Evolutionary conservation across 2,888 invertebrate species (phyloP).

Genomic region (Camptogramma bilineatum): DNA sequence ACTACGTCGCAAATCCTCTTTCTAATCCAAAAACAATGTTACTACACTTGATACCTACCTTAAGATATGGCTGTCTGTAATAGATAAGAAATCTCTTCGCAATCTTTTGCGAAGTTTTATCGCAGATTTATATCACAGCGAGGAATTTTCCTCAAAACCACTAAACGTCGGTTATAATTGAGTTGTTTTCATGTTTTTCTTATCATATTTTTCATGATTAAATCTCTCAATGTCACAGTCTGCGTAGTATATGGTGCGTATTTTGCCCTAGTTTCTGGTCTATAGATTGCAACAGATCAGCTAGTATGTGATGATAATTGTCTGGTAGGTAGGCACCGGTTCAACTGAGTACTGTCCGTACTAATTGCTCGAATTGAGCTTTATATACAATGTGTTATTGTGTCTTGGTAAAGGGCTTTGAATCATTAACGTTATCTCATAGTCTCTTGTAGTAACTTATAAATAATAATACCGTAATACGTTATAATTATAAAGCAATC

Average conservation of each 20-base stretch:
- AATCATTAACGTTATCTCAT: background rate
- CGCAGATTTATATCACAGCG: conserved; percentile 21
- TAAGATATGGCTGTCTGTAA: conserved; percentile 48
- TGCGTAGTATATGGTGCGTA: conserved; percentile 5
- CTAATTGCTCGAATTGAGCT: conserved; percentile 31
- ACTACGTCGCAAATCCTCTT: background rate
- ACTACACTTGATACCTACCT: conserved; percentile 12
- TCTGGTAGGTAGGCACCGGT: conserved; percentile 15
- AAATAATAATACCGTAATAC: no score
- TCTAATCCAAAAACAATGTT: conserved; percentile 3
- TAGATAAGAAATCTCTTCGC: conserved; percentile 26
- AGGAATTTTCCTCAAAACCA: conserved; percentile 36
- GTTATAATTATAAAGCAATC: no score
- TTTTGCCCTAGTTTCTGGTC: conserved; percentile 25
- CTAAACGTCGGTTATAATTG: background rate
- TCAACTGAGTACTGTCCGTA: conserved; percentile 13
- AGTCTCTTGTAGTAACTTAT: background rate
- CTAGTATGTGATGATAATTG: conserved; percentile 21
- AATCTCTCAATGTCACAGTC: conserved; percentile 13
- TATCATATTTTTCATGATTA: conserved; percentile 4
- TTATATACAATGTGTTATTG: conserved; percentile 21
- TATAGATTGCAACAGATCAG: conserved; percentile 31
- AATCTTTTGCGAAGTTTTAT: conserved; percentile 32
- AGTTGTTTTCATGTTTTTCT: background rate
- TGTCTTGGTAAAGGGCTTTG: conserved; percentile 12